Evolutionary conservation across 2,797 vertebrate species (phyloP).

Genomic region (Anguilla obscura): DNA sequence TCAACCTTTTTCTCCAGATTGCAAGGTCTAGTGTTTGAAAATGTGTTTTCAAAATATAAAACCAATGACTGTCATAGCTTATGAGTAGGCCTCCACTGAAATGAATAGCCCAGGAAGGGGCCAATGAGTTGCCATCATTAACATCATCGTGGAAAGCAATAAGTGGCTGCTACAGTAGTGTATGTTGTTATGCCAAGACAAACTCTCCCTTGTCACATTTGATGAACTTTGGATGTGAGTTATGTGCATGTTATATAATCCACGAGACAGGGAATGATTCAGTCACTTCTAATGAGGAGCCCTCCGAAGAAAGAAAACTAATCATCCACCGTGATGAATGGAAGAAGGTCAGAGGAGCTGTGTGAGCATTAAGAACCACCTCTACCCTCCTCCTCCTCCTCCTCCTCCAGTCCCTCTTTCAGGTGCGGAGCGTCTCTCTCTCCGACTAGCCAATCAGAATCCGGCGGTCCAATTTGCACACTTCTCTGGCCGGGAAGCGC

Average conservation of each 20-base stretch:
- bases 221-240: background rate
- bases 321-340: background rate
- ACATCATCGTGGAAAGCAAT: background rate
- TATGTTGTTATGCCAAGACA: background rate
- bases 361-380: background rate
- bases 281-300: background rate
- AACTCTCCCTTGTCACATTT: background rate
- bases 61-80: background rate
- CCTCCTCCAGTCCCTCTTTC: background rate
- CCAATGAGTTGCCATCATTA: background rate
- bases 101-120: background rate
- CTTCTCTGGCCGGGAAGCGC: background rate
- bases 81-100: background rate
- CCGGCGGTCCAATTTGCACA: conserved; percentile 1
- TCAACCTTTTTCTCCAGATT: background rate
- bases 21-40: background rate
- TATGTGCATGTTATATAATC: background rate
- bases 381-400: background rate
- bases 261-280: background rate
- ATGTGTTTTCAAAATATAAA: conserved; percentile 3
- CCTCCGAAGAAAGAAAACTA: background rate
- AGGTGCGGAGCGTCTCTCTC: background rate
- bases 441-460: conserved; percentile 12
- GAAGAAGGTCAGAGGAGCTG: background rate
- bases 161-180: background rate